Base-by-base conservation (phyloP, 2,888 invertebrate genomes). In the Aspidiotus destructor region DNA sequence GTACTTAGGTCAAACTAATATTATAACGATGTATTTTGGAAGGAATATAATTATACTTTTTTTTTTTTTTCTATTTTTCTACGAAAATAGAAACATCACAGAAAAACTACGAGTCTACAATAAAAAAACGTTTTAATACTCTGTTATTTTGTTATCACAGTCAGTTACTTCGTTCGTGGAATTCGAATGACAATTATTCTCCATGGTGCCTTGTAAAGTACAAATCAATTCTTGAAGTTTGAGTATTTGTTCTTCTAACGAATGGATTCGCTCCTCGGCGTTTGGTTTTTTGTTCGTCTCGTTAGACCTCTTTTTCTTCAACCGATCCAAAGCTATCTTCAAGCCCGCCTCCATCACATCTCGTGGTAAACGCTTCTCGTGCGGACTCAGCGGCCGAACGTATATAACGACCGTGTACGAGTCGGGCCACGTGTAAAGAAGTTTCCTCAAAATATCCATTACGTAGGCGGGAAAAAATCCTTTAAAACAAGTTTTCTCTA, bases 301-400 rank as follows among this genome's bases (percentile, higher is more conserved):
- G 13, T 58, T 13, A 60, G 42, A 58, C 52, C 67, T 58, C 6
- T 58, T 48, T 44, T 67, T 57, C 28, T 28, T 28, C 11, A 44
- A 55, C 28, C 67, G 48, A 48, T 58, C 58, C 15, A 67, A 28
- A 0, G 89, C 90, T 60, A 90, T 86, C 73, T 89, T 88, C 75
- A 89, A 87, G 10, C 90, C 90, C 1, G 87, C 84, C 79, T 86
- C 85, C 76, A 91, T 82, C 73, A 91, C 87, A 72, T 89, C 88
- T 68, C 85, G 81, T 0, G 90, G 91, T 57, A 91, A 78, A 58
- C 90, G 82, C 75, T 87, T 89, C 75, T 91, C 90, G 72, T 89
- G 84, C 0, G 89, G 90, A 79, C 90, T 90, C 67, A 90, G 78
- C 0, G 90, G 91, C 76, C 89, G 88, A 0, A 91, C 90, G 73